Evolutionary conservation across 2,888 invertebrate species (phyloP).

Genomic region (Onchidella celtica): DNA sequence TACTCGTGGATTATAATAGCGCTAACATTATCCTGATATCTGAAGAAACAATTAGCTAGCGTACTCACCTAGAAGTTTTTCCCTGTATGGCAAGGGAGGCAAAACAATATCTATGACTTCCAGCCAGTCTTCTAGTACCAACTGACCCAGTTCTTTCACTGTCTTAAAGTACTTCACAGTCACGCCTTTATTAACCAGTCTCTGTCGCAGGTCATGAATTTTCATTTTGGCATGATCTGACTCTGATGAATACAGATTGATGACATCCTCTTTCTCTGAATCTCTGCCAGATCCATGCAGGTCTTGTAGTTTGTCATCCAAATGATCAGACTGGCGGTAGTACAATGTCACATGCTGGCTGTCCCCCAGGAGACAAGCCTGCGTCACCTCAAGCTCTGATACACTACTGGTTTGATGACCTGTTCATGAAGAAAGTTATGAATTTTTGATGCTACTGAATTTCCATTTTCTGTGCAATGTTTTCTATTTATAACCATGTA

Average conservation of each 20-base stretch:
- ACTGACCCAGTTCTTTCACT: conserved; percentile 70
- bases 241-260: conserved; percentile 29
- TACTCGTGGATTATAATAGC: too few species aligned
- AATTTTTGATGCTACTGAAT: not conserved
- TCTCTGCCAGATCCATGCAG: conserved; percentile 50
- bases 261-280: conserved; percentile 59
- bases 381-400: conserved; percentile 76
- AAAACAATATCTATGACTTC: conserved; percentile 71
- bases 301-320: conserved; percentile 60
- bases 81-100: conserved; percentile 67
- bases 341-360: conserved; percentile 74
- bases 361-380: conserved; percentile 69
- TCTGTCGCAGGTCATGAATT: conserved; percentile 74
- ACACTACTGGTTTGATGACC: conserved; percentile 72
- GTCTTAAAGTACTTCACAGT: conserved; percentile 76
- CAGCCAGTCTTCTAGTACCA: conserved; percentile 75
- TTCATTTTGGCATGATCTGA: conserved; percentile 68
- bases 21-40: too few species aligned
- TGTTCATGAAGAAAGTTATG: not conserved
- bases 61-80: conserved; percentile 60
- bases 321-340: conserved; percentile 74
- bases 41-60: too few species aligned
- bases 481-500: too few species aligned
- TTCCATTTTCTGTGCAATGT: too few species aligned
- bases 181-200: conserved; percentile 77